A percentile compares a stretch with the other conserved stretches of the same genome.
These are phyloP conservation scores for Campylomormyrus tamandua DNA, from an alignment of 2,113 vertebrate genomes.

Conservation along the genomic window DNA sequence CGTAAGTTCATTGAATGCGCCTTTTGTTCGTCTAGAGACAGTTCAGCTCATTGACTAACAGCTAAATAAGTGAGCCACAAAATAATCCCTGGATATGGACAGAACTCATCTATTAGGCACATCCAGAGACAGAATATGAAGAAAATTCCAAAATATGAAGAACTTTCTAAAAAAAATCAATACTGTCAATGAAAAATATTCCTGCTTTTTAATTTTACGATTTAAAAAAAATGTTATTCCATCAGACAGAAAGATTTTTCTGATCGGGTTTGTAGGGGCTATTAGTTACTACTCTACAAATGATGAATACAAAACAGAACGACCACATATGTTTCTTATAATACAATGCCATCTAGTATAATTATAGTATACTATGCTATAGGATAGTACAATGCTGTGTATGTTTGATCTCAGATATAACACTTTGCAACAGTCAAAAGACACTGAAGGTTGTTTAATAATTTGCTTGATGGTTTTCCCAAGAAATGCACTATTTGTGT, in stretches of 20 bases:
- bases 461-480: not conserved
- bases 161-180: not conserved
- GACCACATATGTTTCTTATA: not conserved
- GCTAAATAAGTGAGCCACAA: not conserved
- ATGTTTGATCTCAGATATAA: not conserved
- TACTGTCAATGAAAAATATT: not conserved
- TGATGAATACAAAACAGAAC: not conserved
- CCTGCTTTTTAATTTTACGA: not conserved
- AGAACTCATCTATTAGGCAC: not conserved
- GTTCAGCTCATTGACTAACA: slow-evolving; percentile 2
- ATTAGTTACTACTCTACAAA: not conserved
- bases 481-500: not conserved
- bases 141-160: not conserved
- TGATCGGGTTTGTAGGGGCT: not conserved
- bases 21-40: slow-evolving; percentile 4
- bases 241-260: not conserved
- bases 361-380: not conserved
- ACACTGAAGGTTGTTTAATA: not conserved
- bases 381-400: not conserved
- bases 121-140: not conserved
- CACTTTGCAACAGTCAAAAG: not conserved
- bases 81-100: not conserved
- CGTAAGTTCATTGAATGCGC: not conserved
- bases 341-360: not conserved
- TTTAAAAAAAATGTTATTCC: not conserved